phyloP scores from a whole-genome alignment of 2,888 invertebrate species.

The Lutraria lutraria region DNA sequence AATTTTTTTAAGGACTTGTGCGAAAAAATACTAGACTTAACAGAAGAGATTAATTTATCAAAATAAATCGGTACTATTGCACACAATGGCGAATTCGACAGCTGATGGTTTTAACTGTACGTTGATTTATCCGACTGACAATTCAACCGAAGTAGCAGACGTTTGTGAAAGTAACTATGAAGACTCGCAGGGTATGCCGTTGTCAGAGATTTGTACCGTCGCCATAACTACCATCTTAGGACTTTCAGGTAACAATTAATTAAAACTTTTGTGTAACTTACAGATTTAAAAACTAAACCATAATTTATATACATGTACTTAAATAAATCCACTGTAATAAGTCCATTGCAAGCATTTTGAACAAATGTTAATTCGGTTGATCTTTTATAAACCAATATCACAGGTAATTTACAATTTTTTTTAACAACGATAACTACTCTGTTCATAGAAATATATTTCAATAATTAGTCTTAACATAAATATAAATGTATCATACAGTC shows the following conservation, averaged over 20 bases:
- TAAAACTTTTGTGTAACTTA: neutral
- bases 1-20: neutral
- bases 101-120: neutral
- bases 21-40: neutral
- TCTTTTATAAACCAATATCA: too few relatives aligned
- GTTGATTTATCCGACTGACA: neutral
- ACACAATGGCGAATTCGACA: neutral
- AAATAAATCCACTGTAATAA: too few relatives aligned
- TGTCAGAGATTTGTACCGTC: constrained; percentile 19
- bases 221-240: neutral
- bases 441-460: too few relatives aligned
- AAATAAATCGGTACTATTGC: neutral
- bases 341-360: too few relatives aligned
- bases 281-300: too few relatives aligned
- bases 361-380: too few relatives aligned
- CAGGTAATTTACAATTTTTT: too few relatives aligned
- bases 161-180: neutral
- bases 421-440: too few relatives aligned
- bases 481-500: neutral
- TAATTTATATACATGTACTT: too few relatives aligned
- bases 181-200: neutral
- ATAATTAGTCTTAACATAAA: neutral
- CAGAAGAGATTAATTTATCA: neutral
- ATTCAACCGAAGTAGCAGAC: neutral
- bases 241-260: constrained; percentile 21